Percentiles rank a stretch among this genome's conserved stretches.
These are phyloP conservation scores for Danaus plexippus DNA, from an alignment of 1,140 invertebrate genomes.

Conservation along the genomic window DNA sequence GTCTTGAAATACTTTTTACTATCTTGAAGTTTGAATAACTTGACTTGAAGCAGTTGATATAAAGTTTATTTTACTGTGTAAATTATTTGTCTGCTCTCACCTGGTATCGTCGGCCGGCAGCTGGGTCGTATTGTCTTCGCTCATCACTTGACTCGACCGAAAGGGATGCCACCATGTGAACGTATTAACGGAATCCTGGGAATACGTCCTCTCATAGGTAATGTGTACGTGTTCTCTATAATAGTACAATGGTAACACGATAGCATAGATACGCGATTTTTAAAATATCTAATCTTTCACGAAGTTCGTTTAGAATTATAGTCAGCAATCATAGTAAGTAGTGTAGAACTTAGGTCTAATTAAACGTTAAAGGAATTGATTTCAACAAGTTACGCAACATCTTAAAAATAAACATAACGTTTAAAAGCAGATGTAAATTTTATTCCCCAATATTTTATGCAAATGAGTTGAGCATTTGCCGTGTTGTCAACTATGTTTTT, in stretches of 20 bases:
- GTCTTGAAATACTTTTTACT: conserved; percentile 9
- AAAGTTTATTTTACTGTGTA: conserved; percentile 26
- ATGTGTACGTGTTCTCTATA: conserved; percentile 20
- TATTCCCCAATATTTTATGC: conserved; percentile 46
- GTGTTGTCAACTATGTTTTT: conserved; percentile 31
- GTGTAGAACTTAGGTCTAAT: too few relatives aligned
- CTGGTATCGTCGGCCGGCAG: conserved; percentile 50
- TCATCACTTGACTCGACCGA: conserved; percentile 65
- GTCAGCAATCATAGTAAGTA: too few relatives aligned
- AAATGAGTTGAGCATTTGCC: conserved; percentile 35
- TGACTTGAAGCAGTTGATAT: conserved; percentile 10
- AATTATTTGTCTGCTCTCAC: conserved; percentile 34
- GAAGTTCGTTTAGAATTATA: too few relatives aligned
- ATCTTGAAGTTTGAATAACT: conserved; percentile 6
- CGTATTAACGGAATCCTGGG: conserved; percentile 56
- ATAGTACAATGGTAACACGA: conserved; percentile 49
- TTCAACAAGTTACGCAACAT: not conserved
- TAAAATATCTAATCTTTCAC: too few relatives aligned
- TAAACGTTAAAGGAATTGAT: too few relatives aligned
- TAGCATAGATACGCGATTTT: conserved; percentile 23
- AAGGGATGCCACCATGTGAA: conserved; percentile 66
- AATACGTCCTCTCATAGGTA: conserved; percentile 44
- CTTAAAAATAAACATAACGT: conserved; percentile 11
- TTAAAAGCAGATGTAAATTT: conserved; percentile 37
- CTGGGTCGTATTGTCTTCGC: conserved; percentile 52